These are phyloP conservation scores for Sinhomidia bicolor DNA, from an alignment of 2,888 invertebrate species.

Conservation along the genomic window DNA sequence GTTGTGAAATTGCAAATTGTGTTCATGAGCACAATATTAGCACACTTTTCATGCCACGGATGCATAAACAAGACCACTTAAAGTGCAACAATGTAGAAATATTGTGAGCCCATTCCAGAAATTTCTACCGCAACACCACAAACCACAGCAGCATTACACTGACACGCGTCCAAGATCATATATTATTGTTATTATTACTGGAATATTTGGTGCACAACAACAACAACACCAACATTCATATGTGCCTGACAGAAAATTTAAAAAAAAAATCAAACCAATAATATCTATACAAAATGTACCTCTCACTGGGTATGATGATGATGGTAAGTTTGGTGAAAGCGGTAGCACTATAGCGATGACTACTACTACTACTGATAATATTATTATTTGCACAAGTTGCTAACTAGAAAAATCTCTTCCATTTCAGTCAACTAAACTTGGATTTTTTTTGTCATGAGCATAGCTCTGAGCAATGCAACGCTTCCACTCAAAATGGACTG, in stretches of 20 bases:
- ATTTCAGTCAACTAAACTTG: slow-evolving; percentile 23
- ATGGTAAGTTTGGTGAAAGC: slow-evolving; percentile 4
- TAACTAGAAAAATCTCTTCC: slow-evolving; percentile 29
- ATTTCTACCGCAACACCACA: slow-evolving; percentile 17
- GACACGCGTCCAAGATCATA: not conserved
- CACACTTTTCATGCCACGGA: not conserved
- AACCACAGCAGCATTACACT: not conserved
- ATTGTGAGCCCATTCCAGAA: slow-evolving; percentile 22
- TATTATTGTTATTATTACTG: slow-evolving; percentile 41
- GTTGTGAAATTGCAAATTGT: not conserved
- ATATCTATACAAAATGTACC: too few species aligned
- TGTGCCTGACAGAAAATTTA: too few species aligned
- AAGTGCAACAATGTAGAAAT: slow-evolving; percentile 32
- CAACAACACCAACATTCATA: too few species aligned
- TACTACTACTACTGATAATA: not conserved
- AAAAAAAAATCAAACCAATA: too few species aligned
- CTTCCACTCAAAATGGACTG: slow-evolving; percentile 55
- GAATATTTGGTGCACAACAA: slow-evolving; percentile 11
- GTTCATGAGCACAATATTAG: not conserved
- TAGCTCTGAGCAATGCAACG: slow-evolving; percentile 60
- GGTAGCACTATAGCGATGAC: not conserved
- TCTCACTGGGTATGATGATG: not conserved
- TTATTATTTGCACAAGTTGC: slow-evolving; percentile 44
- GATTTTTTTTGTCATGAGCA: slow-evolving; percentile 24
- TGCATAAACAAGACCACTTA: slow-evolving; percentile 9